Evolutionary conservation across 2,797 vertebrate species (phyloP), one percentile per base, ranked within the genome.

Genomic region (Adelosebastes latens): DNA sequence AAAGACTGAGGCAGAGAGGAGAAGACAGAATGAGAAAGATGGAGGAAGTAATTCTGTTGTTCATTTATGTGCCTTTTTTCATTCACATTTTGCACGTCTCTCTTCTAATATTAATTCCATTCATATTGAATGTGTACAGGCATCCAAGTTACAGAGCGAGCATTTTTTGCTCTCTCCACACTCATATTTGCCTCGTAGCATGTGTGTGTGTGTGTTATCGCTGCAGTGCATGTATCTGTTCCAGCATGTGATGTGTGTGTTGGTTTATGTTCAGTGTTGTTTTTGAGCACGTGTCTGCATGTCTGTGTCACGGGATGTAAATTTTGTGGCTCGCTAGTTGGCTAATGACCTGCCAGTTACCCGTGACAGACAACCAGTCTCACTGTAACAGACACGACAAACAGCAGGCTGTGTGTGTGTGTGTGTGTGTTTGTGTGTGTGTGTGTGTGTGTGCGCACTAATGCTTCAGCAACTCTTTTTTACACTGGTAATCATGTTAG

Each of bases 261-360:
- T 29, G 6, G 65, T 42, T 20, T 60, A 22, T 24, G 60, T 63
- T 72, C 16, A 3, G 14, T 25, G 32, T 63, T 24, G 46, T 9
- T 12, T 32, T 72, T 10, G 7, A 69, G 31, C 4, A 46, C 2
- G 20, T 68, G 25, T 72, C 36, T 75, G 11, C 36, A 52, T 72
- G 64, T 79, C 53, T 42, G 34, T 60, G 73, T 83, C 72, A 59
- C 25, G 5, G 76, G 71, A 87, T 39, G 65, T 63, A 75, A 27
- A 80, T 85, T 87, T 3, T 49, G 20, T 31, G 24, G 29, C 56
- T 81, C 29, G 20, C 69, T 58, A 24, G 39, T 66, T 53, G 46
- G 29, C 63, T 81, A 83, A 87, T 58, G 70, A 74, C 27, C 31
- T 83, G 49, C 59, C 75, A 36, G 63, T 72, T 68, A 61, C 49